phyloP scores from a whole-genome alignment of 2,888 invertebrate species.

The Eugnorisma glareosa region DNA sequence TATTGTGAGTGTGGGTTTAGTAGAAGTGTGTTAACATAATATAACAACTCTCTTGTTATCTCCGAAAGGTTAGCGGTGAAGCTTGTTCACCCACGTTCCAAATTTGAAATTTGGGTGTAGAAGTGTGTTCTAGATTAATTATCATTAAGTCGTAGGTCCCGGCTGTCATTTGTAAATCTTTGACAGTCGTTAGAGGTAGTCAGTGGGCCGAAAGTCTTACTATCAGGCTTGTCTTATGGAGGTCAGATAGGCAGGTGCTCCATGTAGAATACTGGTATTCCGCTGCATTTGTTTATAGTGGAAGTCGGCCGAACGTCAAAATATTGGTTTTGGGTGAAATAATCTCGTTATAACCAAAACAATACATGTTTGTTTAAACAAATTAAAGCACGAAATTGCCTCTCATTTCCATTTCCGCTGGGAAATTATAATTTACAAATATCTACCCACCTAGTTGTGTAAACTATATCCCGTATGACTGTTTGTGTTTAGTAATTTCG shows the following conservation, averaged over 20 bases:
- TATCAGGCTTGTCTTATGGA: not conserved
- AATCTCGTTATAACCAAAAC: not conserved
- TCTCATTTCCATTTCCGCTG: slow-evolving; percentile 7
- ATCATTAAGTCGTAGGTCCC: not conserved
- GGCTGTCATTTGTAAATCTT: not conserved
- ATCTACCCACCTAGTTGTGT: not conserved
- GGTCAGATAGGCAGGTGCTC: not conserved
- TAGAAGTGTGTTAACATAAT: not conserved
- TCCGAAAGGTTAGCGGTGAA: not conserved
- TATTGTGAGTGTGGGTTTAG: not conserved
- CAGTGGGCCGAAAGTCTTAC: no score
- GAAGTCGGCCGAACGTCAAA: not conserved
- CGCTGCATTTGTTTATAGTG: not conserved
- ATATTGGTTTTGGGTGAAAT: not conserved
- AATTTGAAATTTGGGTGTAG: not conserved
- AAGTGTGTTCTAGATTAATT: not conserved
- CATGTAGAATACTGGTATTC: not conserved
- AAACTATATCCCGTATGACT: not conserved
- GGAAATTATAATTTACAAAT: slow-evolving; percentile 21
- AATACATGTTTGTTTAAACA: slow-evolving; percentile 3
- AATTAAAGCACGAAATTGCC: slow-evolving; percentile 30
- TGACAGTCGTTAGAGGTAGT: not conserved
- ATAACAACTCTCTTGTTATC: not conserved
- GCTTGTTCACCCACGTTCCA: not conserved
- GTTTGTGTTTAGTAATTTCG: no score